A percentile compares a stretch with the other conserved stretches of the same genome.
phyloP scores from a whole-genome alignment of 1,140 invertebrate genomes.

The Bombus vancouverensis region DNA sequence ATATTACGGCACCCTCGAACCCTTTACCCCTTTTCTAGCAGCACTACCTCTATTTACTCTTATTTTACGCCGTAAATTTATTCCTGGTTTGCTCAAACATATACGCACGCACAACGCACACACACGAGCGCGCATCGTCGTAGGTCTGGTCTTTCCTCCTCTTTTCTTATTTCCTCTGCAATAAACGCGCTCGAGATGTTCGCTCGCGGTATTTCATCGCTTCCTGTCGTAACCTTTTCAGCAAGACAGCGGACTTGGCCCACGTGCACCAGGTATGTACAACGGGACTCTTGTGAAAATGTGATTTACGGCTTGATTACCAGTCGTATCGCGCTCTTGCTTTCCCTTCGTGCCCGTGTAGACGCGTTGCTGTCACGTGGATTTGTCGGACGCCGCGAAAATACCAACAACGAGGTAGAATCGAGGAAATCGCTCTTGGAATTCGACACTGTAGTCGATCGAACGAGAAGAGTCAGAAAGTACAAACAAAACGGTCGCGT shows the following conservation, averaged over 20 bases:
- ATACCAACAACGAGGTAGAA: too few species aligned
- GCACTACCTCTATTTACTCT: constrained; percentile 44
- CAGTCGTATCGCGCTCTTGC: not conserved
- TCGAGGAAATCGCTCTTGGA: too few species aligned
- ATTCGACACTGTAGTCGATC: too few species aligned
- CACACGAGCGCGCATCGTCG: constrained; percentile 11
- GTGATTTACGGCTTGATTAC: constrained; percentile 45
- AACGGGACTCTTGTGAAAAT: constrained; percentile 44
- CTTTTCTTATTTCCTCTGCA: constrained; percentile 6
- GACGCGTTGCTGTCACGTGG: too few species aligned
- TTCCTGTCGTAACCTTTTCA: constrained; percentile 53
- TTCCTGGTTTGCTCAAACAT: constrained; percentile 59
- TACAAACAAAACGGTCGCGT: too few species aligned
- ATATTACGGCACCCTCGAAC: constrained; percentile 37
- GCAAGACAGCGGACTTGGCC: constrained; percentile 32
- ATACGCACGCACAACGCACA: not conserved
- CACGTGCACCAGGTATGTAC: constrained; percentile 1
- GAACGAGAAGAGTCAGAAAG: too few species aligned
- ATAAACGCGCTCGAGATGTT: constrained; percentile 37
- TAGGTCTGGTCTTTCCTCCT: constrained; percentile 50
- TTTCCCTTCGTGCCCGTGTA: not conserved
- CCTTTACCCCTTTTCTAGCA: not conserved
- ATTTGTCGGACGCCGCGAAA: too few species aligned
- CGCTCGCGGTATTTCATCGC: constrained; percentile 53
- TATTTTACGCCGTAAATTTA: constrained; percentile 57